Evolutionary conservation across 1,140 invertebrate species (phyloP).

Genomic region (Papilio dardanus): DNA sequence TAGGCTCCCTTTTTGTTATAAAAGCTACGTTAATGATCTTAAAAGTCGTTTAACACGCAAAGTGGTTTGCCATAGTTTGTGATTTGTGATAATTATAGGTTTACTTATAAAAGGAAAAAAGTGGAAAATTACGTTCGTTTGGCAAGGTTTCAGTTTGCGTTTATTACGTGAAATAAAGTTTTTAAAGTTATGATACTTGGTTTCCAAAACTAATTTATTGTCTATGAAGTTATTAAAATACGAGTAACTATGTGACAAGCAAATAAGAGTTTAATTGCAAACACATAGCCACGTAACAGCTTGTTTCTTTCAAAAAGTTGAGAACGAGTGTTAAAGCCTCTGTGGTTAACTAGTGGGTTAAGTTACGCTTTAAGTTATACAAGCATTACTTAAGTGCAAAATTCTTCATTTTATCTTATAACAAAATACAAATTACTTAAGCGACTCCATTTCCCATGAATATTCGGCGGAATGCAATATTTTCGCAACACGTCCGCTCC

Average conservation of each 20-base stretch:
- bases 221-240: neutral
- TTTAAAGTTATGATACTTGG: neutral
- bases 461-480: slow-evolving; percentile 3
- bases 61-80: slow-evolving; percentile 47
- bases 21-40: slow-evolving; percentile 46
- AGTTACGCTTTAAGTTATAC: neutral
- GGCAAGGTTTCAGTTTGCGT: slow-evolving; percentile 27
- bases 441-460: neutral
- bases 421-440: neutral
- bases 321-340: neutral
- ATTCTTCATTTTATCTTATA: no score
- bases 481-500: neutral
- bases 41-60: slow-evolving; percentile 58
- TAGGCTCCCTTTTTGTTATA: slow-evolving; percentile 44
- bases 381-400: neutral
- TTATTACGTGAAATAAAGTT: neutral
- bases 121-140: slow-evolving; percentile 12
- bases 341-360: no score
- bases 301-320: neutral
- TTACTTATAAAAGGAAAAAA: slow-evolving; percentile 5
- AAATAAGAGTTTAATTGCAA: neutral
- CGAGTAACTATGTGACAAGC: neutral
- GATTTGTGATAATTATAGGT: slow-evolving; percentile 37
- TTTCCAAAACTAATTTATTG: neutral
- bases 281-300: no score